Conservation (phyloP, 2,797 vertebrate species). For the Oceanodroma leucorhoa region DNA sequence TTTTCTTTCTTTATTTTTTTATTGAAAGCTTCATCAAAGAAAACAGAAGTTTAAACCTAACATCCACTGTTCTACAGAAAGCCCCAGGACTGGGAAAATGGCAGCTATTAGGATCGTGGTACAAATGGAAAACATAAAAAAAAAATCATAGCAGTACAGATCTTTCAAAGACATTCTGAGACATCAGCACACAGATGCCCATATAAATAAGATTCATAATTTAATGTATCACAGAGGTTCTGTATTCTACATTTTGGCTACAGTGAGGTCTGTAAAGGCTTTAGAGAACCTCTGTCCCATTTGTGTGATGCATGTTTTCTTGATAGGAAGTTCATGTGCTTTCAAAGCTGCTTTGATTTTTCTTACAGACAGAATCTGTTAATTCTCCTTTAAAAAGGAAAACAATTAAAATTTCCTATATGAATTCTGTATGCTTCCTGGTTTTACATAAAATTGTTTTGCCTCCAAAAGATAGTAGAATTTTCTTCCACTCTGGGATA, state of each 20-base stretch:
- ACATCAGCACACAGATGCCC: constrained; percentile 75
- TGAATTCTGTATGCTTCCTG: constrained; percentile 33
- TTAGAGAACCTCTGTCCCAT: constrained; percentile 59
- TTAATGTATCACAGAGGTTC: constrained; percentile 65
- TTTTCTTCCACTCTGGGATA: constrained; percentile 54
- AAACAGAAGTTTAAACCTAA: constrained; percentile 96
- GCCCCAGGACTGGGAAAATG: constrained; percentile 78
- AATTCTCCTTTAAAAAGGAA: constrained; percentile 44
- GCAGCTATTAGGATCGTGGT: constrained; percentile 75
- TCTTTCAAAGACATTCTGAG: constrained; percentile 77
- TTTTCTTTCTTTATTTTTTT: constrained; percentile 82
- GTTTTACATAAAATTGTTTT: constrained; percentile 40
- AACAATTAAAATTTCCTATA: constrained; percentile 40
- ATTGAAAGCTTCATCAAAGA: constrained; percentile 99
- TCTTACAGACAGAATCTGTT: constrained; percentile 50
- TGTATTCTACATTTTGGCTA: constrained; percentile 54
- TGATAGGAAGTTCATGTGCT: constrained; percentile 38
- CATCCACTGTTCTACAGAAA: constrained; percentile 98
- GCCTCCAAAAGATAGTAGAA: constrained; percentile 32
- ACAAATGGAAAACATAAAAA: constrained; percentile 77
- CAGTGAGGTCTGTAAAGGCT: constrained; percentile 43
- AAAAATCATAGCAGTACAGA: constrained; percentile 73
- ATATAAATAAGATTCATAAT: constrained; percentile 72
- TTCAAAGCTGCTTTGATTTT: constrained; percentile 59
- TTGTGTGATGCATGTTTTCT: neutral